Evolutionary conservation across 2,888 invertebrate genomes (phyloP).

Genomic region (Aspidiotus rigidus): DNA sequence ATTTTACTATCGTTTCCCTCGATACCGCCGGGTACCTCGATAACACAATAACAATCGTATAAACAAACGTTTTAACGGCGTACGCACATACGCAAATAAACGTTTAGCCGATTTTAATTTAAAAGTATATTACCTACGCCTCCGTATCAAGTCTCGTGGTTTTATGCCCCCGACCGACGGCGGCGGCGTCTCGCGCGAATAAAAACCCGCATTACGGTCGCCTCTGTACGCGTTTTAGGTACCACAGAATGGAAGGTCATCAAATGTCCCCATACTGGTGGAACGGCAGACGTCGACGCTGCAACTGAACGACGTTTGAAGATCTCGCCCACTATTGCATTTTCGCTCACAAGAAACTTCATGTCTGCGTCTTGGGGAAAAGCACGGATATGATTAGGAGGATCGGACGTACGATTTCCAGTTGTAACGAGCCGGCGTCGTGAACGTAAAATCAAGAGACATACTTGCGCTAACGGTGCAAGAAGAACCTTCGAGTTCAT

Average conservation of each 20-base stretch:
- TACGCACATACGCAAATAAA: background rate
- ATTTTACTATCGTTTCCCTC: too few relatives aligned
- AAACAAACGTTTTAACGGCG: background rate
- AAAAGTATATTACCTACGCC: too few relatives aligned
- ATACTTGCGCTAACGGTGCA: too few relatives aligned
- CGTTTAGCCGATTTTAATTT: background rate
- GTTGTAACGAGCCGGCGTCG: too few relatives aligned
- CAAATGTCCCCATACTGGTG: constrained; percentile 7
- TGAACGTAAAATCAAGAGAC: too few relatives aligned
- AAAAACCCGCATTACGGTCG: constrained; percentile 10
- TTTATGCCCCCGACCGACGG: background rate
- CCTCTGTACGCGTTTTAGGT: too few relatives aligned
- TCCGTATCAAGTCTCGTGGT: background rate
- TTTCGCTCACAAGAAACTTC: too few relatives aligned
- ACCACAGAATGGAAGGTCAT: constrained; percentile 9
- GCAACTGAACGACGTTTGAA: background rate
- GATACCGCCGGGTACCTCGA: too few relatives aligned
- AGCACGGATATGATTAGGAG: too few relatives aligned
- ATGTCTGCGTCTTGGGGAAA: too few relatives aligned
- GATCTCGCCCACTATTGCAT: background rate
- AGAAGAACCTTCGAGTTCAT: too few relatives aligned
- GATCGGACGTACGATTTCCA: too few relatives aligned
- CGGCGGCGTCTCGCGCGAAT: background rate
- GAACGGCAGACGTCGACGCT: background rate
- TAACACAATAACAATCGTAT: background rate